Percentiles rank a stretch among this genome's conserved stretches.
Evolutionary conservation across 2,113 vertebrate genomes (phyloP).

Genomic region (Pycnonotus jocosus): DNA sequence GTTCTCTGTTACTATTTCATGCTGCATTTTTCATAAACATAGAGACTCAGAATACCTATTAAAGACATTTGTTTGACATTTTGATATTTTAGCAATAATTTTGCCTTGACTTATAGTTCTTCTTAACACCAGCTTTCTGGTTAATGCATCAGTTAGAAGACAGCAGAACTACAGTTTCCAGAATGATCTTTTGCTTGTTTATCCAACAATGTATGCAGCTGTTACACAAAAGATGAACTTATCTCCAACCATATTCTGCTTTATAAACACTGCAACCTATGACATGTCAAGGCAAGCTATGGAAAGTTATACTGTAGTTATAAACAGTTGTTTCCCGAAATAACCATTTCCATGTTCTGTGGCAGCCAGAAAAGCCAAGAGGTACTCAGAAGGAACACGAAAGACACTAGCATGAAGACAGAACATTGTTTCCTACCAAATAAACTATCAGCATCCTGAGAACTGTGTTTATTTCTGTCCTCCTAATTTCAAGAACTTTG

Average conservation of each 20-base stretch:
- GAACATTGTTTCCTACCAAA: neutral
- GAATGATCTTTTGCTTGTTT: neutral
- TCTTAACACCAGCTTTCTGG: neutral
- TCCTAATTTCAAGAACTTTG: neutral
- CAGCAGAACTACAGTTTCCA: neutral
- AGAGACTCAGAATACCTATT: neutral
- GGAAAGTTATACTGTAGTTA: neutral
- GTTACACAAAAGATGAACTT: neutral
- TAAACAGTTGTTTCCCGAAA: neutral
- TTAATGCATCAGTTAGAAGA: neutral
- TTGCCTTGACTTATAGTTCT: neutral
- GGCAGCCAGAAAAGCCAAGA: neutral
- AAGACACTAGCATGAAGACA: neutral
- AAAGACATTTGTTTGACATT: conserved; percentile 22
- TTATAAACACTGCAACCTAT: neutral
- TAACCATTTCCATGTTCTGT: neutral
- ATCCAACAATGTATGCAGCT: neutral
- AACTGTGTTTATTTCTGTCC: neutral
- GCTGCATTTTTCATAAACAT: neutral
- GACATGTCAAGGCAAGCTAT: neutral
- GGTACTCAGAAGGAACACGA: neutral
- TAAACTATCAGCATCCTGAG: neutral
- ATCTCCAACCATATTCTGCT: neutral
- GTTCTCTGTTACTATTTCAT: neutral
- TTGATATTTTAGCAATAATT: neutral